Evolutionary conservation across 2,888 invertebrate species (phyloP), one percentile per base, ranked within the genome.

Genomic region (Schizotus pectinicornis): DNA sequence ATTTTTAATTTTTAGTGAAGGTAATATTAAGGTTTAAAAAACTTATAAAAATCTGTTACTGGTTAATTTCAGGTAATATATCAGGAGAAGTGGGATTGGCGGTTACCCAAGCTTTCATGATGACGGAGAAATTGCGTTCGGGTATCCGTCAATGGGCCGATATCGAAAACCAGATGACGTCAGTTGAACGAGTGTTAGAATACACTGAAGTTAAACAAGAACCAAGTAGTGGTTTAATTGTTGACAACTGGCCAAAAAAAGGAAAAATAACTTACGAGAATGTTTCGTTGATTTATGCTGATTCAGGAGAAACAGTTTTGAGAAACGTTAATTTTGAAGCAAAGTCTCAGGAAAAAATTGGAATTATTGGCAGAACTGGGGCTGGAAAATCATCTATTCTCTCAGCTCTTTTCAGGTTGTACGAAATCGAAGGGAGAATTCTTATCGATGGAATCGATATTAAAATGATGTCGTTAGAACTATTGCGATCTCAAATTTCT

Each of bases 301-400:
- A 95, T 77, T 79, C 85, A 50, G 84, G 86, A 1, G 81, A 83
- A 0, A 87, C 86, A 1, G 91, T 94, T 7, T 81, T 94, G 8
- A 88, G 84, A 58, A 84, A 86, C 55, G 79, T 91, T 1, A 84
- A 82, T 53, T 82, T 91, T 47, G 74, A 78, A 1, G 85, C 90
- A 46, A 82, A 87, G 68, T 81, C 86, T 32, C 85, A 85, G 56
- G 84, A 84, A 81, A 88, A 87, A 81, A 82, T 92, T 43, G 92
- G 92, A 39, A 89, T 93, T 59, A 91, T 92, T 1, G 94, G 94
- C 0, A 85, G 94, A 47, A 94, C 94, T 0, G 94, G 94, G 1
- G 93, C 94, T n/a, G 94, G 93, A 9, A 92, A 92, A 75, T 90
- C 90, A 0, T 90, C 91, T 0, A 79, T 92, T 14, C 88, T 92